Evolutionary conservation across 1,140 invertebrate species (phyloP).

Genomic region (Drosophila baimaii): DNA sequence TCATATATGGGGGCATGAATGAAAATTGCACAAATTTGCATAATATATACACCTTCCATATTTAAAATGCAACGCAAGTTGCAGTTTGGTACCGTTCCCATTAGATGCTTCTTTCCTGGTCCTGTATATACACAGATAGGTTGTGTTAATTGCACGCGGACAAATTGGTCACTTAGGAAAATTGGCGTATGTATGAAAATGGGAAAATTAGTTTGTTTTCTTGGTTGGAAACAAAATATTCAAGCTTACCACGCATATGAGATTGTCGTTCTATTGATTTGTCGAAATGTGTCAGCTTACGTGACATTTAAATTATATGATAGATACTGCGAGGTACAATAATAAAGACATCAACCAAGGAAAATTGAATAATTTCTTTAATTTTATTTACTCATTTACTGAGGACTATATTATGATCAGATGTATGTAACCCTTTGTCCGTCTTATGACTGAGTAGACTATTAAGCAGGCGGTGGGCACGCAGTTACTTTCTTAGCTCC

Average conservation of each 20-base stretch:
- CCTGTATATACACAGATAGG: slow-evolving; percentile 11
- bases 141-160: slow-evolving; percentile 38
- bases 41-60: slow-evolving; percentile 50
- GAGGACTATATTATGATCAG: background rate
- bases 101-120: slow-evolving; percentile 16
- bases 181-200: slow-evolving; percentile 41
- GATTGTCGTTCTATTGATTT: slow-evolving; percentile 5
- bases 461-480: too few species aligned
- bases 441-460: background rate
- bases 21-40: slow-evolving; percentile 75
- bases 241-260: slow-evolving; percentile 11
- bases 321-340: too few species aligned
- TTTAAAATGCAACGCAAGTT: slow-evolving; percentile 52
- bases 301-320: background rate
- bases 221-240: background rate
- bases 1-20: slow-evolving; percentile 37
- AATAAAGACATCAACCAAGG: background rate
- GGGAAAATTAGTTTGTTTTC: slow-evolving; percentile 50
- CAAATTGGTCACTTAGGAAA: slow-evolving; percentile 53
- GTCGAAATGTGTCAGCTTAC: background rate
- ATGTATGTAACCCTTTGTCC: background rate
- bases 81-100: slow-evolving; percentile 23
- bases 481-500: too few species aligned
- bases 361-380: background rate
- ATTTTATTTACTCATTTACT: background rate